Conservation (phyloP, 2,797 vertebrate species). For the Bovichtus diacanthus region DNA sequence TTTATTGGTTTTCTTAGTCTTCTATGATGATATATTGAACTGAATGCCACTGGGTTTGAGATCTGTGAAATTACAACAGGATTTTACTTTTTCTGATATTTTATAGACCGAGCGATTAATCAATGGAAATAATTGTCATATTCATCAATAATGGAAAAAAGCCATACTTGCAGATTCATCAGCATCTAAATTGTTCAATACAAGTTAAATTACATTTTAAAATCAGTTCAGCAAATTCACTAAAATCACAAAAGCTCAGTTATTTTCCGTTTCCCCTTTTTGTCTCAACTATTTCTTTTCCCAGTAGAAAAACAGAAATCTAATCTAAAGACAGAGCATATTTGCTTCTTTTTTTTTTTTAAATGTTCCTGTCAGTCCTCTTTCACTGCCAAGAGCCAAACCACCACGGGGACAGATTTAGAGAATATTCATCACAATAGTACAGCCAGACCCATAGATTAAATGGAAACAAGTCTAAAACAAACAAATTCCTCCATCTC, state of each 20-base stretch:
- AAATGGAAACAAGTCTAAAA: slow-evolving; percentile 47
- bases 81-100: not conserved
- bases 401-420: slow-evolving; percentile 39
- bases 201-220: not conserved
- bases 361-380: slow-evolving; percentile 62
- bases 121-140: not conserved
- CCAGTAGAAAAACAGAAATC: slow-evolving; percentile 42
- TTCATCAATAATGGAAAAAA: not conserved
- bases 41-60: not conserved
- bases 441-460: slow-evolving; percentile 47
- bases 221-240: not conserved
- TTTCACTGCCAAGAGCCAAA: slow-evolving; percentile 49
- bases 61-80: not conserved
- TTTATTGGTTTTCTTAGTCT: not conserved
- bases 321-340: slow-evolving; percentile 42
- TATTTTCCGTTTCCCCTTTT: not conserved
- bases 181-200: no score
- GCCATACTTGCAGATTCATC: not conserved
- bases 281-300: slow-evolving; percentile 6
- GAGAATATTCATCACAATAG: slow-evolving; percentile 64
- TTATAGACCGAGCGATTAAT: not conserved
- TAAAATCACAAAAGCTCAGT: not conserved
- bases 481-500: slow-evolving; percentile 41
- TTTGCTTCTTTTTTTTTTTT: slow-evolving; percentile 60
- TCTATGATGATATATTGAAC: not conserved